Base-by-base conservation (phyloP, 2,888 invertebrate species). In the Lasioglossum morio region DNA sequence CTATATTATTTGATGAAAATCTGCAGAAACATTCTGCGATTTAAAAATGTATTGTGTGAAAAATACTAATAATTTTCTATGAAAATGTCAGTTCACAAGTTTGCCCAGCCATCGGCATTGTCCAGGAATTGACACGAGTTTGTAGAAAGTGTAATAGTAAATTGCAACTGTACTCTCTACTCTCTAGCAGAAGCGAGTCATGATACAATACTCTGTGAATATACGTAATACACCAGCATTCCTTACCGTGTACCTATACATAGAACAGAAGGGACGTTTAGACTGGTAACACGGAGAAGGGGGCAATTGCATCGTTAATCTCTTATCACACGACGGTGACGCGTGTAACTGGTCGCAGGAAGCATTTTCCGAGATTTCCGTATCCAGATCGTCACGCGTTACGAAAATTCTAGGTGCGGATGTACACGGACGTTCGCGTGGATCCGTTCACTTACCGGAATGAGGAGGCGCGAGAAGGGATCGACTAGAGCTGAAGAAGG, bases 401-500 rank as follows among this genome's bases (percentile, higher is more conserved):
- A 75, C 76, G 27, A 16, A 79, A 53, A 57, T 12, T 77, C 82
- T 72, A 85, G 30, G 19, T 76, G 81, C 78, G 63, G 30, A 63
- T 73, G 5, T 63, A 16, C 63, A 63, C 72, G 27, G 16, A 53
- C 69, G 48, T 48, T 46, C 23, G 19, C n/a, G 73, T 73, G 60
- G n/a, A 43, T 66, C 43, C 74, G 27, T 72, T 34, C 75, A 93
- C 93, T 94, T 91, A 95, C 95, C 95, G 87, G 94, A 89, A 84
- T 94, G 91, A 72, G 94, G 93, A 48, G 95, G 95, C 19, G 94
- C 96, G 37, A 96, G 93, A 91, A 98, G 97, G 91, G 98, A 98
- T 89, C 98, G 96, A 90, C 98, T 98, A 95, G 98, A 98, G 94
- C 98, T 98, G 96, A 99, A 99, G 96, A 99, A 99, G 7, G 99